Evolutionary conservation across 2,888 invertebrate genomes (phyloP), one percentile per base, ranked within the genome.

Genomic region (Bombylius major): DNA sequence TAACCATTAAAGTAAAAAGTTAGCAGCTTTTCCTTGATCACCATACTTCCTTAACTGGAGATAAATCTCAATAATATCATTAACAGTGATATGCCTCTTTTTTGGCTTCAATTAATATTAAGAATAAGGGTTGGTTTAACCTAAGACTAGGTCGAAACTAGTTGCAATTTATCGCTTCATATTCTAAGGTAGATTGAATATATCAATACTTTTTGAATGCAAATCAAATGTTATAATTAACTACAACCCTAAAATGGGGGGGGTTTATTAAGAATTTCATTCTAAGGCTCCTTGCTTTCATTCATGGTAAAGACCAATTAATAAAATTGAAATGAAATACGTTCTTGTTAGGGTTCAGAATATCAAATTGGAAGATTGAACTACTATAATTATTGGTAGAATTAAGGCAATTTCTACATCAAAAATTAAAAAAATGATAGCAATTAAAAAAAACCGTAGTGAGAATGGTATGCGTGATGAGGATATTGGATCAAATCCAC

Each of bases 361-460:
- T 33, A 64, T 42, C 53, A 71, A 55, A 58, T 70, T 70, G 33
- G 66, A 65, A 56, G 64, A 63, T 64, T 73, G 67, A 61, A 76
- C 60, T 55, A 67, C 69, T 60, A 75, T 66, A 64, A 81, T 79
- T 70, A 82, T 72, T 0, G 82, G 82, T 1, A 84, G 67, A 68
- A 84, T 73, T 68, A 84, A 63, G 1, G 80, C 78, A 74, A 85
- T 82, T 81, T 84, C 84, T 59, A 84, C 78, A 77, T 85, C 84
- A 77, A 85, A 86, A 76, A 86, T 82, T 77, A 84, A 72, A 69
- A 85, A 85, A 75, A 86, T 80, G 69, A 84, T 73, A 45, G 82
- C 78, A 70, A 84, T 80, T 77, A 80, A 68, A 76, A 82, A 80
- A 76, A 85, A 80, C 71, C 81, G 82, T 67, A 80, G 60, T 13